Base-by-base conservation (phyloP, 2,888 invertebrate species). In the Chaetogeoica ovagalla region DNA sequence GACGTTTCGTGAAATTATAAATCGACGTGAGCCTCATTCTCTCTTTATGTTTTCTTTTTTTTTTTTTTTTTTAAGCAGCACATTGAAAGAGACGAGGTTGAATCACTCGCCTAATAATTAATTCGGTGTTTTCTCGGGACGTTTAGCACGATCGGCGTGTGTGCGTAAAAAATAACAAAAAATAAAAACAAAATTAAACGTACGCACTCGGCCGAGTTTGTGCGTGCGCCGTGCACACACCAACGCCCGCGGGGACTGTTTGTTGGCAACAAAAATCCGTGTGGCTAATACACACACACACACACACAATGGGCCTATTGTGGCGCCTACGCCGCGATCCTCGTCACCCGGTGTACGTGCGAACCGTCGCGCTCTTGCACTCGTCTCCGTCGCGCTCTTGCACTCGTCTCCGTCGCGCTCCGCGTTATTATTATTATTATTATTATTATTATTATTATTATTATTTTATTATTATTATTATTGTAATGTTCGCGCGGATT, bases 271-370 rank as follows among this genome's bases (percentile, higher is more conserved):
- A 66, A 15, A 59, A 66, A 66, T 66, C 57, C 43, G 66, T 75
- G 23, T 30, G 57, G 75, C 65, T 43, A 57, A 75, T 74, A 65
- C 30, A 11, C n/a, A n/a, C 52, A 65, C 30, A 11, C n/a, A n/a
- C 52, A 13, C 19, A 15, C 37, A 79, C 70, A 79, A 79, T 70
- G 55, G 63, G 62, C 79, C 79, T 79, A 79, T 79, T 79, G 79
- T 79, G 63, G 70, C 79, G 63, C 79, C 79, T 79, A 79, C 79
- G 79, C 57, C 30, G 9, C 43, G 4, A 7, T 43, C 43, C 1
- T 43, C 43, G 43, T 43, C 43, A 7, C 9, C 43, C 62, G 30
- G 39, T 37, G 55, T 30, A 4, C 72, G 74, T 65, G 74, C 55
- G 52, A 74, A 74, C 15, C 48, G 48, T 65, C 52, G 55, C 48